These are phyloP conservation scores for Tachysurus vachellii DNA, from an alignment of 2,113 vertebrate genomes.

Conservation along the genomic window DNA sequence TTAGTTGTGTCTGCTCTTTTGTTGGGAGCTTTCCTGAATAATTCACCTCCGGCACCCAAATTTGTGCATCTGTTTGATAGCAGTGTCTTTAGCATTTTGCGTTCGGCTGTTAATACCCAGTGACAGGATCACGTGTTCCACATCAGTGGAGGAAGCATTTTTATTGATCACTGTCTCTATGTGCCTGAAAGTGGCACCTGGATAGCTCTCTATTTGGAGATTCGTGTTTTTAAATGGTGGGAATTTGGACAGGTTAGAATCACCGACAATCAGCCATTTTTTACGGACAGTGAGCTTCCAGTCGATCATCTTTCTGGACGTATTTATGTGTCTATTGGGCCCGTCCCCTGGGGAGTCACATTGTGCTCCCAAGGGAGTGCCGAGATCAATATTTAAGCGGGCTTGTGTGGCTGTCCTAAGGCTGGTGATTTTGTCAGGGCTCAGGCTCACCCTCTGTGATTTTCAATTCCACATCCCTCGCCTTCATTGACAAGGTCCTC, in stretches of 20 bases:
- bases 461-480: no score
- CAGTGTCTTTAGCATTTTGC: neutral
- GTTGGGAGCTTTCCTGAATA: neutral
- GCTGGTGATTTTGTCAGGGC: no score
- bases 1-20: no score
- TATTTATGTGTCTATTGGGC: neutral
- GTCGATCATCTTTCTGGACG: neutral
- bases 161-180: neutral
- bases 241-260: neutral
- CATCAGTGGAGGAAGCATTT: neutral
- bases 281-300: neutral
- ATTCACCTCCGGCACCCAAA: neutral
- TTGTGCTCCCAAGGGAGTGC: neutral
- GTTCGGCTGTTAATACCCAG: neutral
- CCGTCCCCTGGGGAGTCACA: neutral
- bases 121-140: neutral
- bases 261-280: neutral
- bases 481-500: no score
- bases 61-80: neutral
- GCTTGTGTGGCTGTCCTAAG: neutral
- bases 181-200: neutral
- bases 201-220: neutral
- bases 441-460: no score
- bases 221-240: neutral
- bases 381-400: neutral